Evolutionary conservation across 2,888 invertebrate genomes (phyloP).

Genomic region (Drosophila hawaiiensis): DNA sequence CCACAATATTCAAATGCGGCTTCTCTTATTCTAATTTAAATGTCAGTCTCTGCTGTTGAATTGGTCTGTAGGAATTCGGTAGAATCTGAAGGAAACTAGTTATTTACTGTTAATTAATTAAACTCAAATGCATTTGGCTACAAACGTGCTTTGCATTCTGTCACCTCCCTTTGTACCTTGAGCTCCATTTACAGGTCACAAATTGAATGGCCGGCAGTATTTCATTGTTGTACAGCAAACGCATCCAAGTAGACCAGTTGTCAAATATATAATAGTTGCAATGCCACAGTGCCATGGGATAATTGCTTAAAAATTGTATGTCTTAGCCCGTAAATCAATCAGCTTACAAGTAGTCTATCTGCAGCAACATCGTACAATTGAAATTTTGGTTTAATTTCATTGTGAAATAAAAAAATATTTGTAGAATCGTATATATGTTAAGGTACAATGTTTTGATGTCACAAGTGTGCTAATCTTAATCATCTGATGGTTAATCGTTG

Average conservation of each 20-base stretch:
- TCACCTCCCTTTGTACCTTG: conserved; percentile 1
- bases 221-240: background rate
- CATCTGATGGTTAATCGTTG: background rate
- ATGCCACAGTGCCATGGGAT: no score
- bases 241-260: background rate
- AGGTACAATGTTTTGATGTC: background rate
- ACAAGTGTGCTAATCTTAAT: background rate
- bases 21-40: conserved; percentile 7
- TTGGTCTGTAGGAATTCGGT: background rate
- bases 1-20: conserved; percentile 15
- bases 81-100: background rate
- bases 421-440: background rate
- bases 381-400: background rate
- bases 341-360: background rate
- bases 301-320: background rate
- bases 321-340: background rate
- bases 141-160: conserved; percentile 6
- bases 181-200: background rate
- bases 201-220: background rate
- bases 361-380: background rate
- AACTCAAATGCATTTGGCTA: conserved; percentile 19
- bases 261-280: conserved; percentile 13
- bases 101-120: conserved; percentile 23
- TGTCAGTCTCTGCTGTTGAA: background rate
- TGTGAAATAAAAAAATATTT: background rate